Conservation (phyloP, 2,113 vertebrate species). For the Malurus alboscapulatus region DNA sequence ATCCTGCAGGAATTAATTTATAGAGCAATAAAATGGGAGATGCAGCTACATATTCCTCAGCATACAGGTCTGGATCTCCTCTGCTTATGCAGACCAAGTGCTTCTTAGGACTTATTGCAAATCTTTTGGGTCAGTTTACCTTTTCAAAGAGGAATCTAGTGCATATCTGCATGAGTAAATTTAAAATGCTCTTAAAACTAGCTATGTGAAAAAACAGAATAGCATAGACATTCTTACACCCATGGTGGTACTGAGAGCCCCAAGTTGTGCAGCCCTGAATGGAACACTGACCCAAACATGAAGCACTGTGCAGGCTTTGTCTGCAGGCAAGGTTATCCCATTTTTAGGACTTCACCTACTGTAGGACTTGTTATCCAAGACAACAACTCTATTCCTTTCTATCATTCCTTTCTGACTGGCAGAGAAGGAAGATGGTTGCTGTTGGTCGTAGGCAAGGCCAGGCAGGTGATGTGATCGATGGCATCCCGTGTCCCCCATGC, state of each 20-base stretch:
- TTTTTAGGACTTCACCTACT: not conserved
- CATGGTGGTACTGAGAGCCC: not conserved
- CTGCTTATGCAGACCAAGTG: not conserved
- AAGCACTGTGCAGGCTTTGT: not conserved
- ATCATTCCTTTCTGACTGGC: rapidly evolving
- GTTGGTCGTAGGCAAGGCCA: not conserved
- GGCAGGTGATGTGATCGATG: not conserved
- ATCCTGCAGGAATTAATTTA: not conserved
- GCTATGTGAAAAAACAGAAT: not conserved
- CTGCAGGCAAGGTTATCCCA: not conserved
- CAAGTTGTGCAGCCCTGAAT: not conserved
- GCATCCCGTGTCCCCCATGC: not conserved
- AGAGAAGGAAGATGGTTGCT: not conserved
- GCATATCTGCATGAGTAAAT: not conserved
- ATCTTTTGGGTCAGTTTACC: not conserved
- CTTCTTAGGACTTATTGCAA: not conserved
- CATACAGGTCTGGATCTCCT: not conserved
- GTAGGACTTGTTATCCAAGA: not conserved
- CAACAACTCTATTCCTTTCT: not conserved
- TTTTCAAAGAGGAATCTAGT: not conserved
- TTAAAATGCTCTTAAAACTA: not conserved
- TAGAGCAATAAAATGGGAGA: not conserved
- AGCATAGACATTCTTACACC: not conserved
- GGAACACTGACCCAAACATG: not conserved
- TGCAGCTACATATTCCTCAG: not conserved